A percentile compares a stretch with the other conserved stretches of the same genome.
These are phyloP conservation scores for Pristionchus fissidentatus DNA, from an alignment of 2,888 invertebrate genomes.

Conservation along the genomic window DNA sequence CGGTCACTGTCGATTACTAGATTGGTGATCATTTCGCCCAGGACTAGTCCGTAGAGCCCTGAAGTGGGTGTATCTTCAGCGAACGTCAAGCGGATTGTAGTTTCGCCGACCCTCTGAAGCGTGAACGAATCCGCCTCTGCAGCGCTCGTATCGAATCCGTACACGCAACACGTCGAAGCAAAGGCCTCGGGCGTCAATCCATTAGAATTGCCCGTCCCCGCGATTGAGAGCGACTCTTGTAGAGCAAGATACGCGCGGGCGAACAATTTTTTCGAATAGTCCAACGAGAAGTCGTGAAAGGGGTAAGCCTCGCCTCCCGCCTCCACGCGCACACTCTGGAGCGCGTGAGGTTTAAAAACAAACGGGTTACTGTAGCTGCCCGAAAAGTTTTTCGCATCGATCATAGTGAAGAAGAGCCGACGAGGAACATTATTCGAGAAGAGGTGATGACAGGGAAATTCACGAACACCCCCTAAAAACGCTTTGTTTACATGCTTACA, in stretches of 20 bases:
- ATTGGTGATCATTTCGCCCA: not conserved
- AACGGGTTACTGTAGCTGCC: conserved; percentile 18
- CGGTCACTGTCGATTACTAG: not conserved
- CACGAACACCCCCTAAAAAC: not conserved
- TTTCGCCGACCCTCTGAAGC: not conserved
- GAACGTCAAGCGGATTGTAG: conserved; percentile 1
- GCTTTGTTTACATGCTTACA: not conserved
- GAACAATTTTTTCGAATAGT: not conserved
- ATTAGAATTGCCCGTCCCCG: not conserved
- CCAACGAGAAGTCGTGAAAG: not conserved
- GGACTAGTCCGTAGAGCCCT: not conserved
- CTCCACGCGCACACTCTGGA: not conserved
- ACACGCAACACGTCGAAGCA: not conserved
- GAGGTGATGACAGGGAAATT: not conserved
- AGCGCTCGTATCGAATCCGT: not conserved
- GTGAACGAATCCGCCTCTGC: not conserved
- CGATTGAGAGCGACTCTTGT: not conserved
- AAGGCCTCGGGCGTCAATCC: not conserved
- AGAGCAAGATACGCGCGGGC: not conserved
- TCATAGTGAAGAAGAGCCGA: not conserved
- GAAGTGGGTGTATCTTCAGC: not conserved
- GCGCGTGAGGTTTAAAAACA: not conserved
- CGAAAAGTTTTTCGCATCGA: not conserved
- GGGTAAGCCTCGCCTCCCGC: not conserved
- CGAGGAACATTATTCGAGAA: not conserved